Percentiles rank a stretch among this genome's conserved stretches.
Conservation (phyloP, 2,797 vertebrate genomes). For the Caiman crocodilus region DNA sequence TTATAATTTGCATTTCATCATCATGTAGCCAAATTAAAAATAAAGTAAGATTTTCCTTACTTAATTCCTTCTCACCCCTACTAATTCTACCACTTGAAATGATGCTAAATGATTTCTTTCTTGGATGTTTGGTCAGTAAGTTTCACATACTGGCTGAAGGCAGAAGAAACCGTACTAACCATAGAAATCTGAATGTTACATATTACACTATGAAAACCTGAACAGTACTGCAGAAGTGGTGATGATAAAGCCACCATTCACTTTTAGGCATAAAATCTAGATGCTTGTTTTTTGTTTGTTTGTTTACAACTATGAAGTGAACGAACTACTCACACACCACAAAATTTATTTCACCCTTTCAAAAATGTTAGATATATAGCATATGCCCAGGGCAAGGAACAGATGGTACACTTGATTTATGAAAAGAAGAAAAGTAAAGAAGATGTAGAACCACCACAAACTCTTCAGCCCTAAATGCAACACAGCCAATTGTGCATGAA, state of each 20-base stretch:
- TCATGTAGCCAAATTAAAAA: background rate
- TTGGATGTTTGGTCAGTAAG: background rate
- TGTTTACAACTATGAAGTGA: background rate
- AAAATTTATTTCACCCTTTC: background rate
- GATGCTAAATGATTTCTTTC: background rate
- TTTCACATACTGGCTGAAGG: background rate
- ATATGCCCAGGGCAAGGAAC: background rate
- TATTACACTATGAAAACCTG: background rate
- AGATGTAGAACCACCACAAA: background rate
- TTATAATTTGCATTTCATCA: background rate
- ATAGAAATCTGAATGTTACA: background rate
- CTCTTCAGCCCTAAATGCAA: background rate
- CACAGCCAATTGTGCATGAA: background rate
- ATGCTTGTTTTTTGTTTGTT: background rate
- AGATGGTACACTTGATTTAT: background rate
- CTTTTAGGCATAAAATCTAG: background rate
- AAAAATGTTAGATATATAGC: background rate
- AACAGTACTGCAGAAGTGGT: background rate
- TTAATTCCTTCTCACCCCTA: background rate
- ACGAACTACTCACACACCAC: background rate
- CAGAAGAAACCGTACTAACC: background rate
- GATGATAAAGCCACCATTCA: background rate
- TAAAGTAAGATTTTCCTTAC: background rate
- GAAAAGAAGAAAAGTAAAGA: background rate
- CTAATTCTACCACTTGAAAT: background rate